A percentile compares a stretch with the other conserved stretches of the same genome.
Evolutionary conservation across 2,888 invertebrate genomes (phyloP).

Genomic region (Apomyelois bistriatella): DNA sequence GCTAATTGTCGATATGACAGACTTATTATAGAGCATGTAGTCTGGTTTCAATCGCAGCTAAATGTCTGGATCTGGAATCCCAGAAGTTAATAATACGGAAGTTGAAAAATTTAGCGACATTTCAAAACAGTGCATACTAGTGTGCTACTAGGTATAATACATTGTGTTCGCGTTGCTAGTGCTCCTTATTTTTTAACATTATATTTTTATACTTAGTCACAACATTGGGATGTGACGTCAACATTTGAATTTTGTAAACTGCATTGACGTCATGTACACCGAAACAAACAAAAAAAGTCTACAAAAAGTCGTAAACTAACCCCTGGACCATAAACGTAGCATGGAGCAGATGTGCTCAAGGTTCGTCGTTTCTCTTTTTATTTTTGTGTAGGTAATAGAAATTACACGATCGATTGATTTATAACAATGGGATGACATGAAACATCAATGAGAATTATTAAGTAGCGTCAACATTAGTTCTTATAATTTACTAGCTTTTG

Average conservation of each 20-base stretch:
- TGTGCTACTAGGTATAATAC: not conserved
- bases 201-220: not conserved
- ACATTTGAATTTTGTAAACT: not conserved
- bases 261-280: slow-evolving; percentile 11
- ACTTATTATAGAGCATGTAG: not conserved
- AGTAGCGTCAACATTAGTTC: not conserved
- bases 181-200: not conserved
- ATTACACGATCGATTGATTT: slow-evolving; percentile 1
- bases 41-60: not conserved
- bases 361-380: not conserved
- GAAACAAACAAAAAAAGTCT: slow-evolving; percentile 2
- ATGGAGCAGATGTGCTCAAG: slow-evolving; percentile 11
- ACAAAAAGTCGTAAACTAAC: slow-evolving; percentile 9
- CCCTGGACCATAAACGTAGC: slow-evolving; percentile 10
- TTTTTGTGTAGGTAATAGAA: slow-evolving; percentile 4
- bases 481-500: not conserved
- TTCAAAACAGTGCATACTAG: not conserved
- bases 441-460: not conserved
- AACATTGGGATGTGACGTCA: slow-evolving; percentile 1
- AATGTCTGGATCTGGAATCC: no score
- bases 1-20: slow-evolving; percentile 11
- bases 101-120: slow-evolving; percentile 5
- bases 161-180: slow-evolving; percentile 1
- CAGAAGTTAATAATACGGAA: not conserved
- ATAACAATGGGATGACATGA: not conserved